Percentiles rank a stretch among this genome's conserved stretches.
Evolutionary conservation across 1,140 invertebrate genomes (phyloP).

Genomic region (Drosophila lowei): DNA sequence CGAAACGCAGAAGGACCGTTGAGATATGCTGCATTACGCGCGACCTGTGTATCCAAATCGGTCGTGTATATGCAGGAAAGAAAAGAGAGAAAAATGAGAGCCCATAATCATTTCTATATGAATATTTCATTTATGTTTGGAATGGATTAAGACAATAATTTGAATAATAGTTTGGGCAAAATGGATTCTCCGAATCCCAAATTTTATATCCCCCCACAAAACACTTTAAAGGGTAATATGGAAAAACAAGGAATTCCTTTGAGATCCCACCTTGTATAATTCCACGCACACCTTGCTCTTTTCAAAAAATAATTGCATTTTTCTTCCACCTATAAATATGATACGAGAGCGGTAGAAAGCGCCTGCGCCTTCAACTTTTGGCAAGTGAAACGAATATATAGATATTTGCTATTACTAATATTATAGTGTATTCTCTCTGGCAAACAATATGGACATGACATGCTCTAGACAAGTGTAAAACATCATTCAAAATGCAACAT

Average conservation of each 20-base stretch:
- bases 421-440: background rate
- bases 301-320: conserved; percentile 61
- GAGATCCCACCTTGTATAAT: conserved; percentile 17
- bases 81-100: no score
- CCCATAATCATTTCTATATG: no score
- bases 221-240: background rate
- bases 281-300: conserved; percentile 48
- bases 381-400: conserved; percentile 45
- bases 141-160: no score
- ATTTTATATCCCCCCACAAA: no score
- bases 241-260: conserved; percentile 21
- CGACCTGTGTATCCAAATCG: no score
- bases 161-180: no score
- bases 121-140: no score
- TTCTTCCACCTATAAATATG: conserved; percentile 61
- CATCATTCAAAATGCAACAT: conserved; percentile 58
- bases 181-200: no score
- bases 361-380: conserved; percentile 42
- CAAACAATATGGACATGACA: conserved; percentile 33
- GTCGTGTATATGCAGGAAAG: no score
- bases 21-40: no score
- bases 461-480: conserved; percentile 53
- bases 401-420: conserved; percentile 6
- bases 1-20: no score
- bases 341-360: conserved; percentile 51